phyloP scores from a whole-genome alignment of 2,113 vertebrate genomes.

The Albula glossodonta region DNA sequence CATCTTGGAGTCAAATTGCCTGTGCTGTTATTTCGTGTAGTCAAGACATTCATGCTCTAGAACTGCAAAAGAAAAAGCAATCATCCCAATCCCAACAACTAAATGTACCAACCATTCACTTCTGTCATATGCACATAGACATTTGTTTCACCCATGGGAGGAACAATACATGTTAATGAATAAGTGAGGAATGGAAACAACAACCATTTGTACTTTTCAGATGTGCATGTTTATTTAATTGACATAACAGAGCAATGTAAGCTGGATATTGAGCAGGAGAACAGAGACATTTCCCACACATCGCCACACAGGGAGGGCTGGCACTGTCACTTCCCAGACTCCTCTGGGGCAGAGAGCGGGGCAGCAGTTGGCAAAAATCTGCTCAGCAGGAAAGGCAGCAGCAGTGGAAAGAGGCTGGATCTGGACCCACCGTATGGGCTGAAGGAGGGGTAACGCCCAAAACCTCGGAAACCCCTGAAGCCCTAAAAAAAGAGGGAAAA shows the following conservation, averaged over 20 bases:
- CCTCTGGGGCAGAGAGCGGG: background rate
- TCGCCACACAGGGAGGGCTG: too few species aligned
- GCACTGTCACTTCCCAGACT: background rate
- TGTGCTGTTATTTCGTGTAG: too few species aligned
- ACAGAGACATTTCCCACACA: too few species aligned
- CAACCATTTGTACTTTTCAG: background rate
- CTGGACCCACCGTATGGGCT: background rate
- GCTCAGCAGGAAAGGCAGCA: background rate
- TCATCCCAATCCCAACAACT: too few species aligned
- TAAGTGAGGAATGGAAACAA: background rate
- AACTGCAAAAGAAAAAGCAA: too few species aligned
- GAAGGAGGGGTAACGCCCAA: background rate
- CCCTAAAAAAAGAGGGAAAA: background rate
- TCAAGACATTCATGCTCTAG: too few species aligned
- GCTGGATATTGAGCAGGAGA: background rate
- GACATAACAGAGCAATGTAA: background rate
- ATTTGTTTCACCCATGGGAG: too few species aligned
- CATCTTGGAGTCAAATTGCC: too few species aligned
- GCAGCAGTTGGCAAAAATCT: background rate
- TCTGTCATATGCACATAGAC: too few species aligned
- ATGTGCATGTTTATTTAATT: background rate
- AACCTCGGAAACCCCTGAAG: background rate
- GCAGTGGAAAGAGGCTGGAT: background rate
- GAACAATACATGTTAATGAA: background rate
- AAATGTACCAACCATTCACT: too few species aligned